Base-by-base conservation (phyloP, 2,888 invertebrate genomes). In the Cephus pulcher region DNA sequence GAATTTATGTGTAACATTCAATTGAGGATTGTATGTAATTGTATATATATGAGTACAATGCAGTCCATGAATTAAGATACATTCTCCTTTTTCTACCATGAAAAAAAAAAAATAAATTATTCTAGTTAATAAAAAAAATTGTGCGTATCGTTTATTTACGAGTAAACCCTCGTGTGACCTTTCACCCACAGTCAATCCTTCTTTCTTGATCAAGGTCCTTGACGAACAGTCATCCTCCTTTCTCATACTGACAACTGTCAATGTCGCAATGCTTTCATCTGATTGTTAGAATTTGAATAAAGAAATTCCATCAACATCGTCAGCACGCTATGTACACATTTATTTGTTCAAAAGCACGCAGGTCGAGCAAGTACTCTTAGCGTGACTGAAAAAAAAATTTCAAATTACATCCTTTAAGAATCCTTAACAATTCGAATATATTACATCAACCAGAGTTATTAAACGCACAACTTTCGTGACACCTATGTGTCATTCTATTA, bases 81-180 rank as follows among this genome's bases (percentile, higher is more conserved):
- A 91, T 91, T 91, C 91, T 91, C 90, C 90, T 90, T 91, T 91
- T 91, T 91, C 90, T 91, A 91, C 91, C 87, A 90, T 90, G 89
- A 90, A 89, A 89, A 78, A 89, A 69, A 69, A 85, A 90, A 90
- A 91, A 90, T 91, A 91, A 91, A 91, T 91, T 91, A 91, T 91
- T 91, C 91, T 91, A 91, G 91, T 91, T 91, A 91, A 91, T 91
- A 91, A 91, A 91, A 88, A 84, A 84, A 79, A 83, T 69, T 37
- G 79, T 84, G 80, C 84, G 83, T 80, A 81, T 84, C 78, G 71
- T 78, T 81, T 77, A 73, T 79, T 75, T 37, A 78, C 40, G 40
- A 56, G 40, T 15, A 2, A 56, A 56, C 23, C 40, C 40, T 40
- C 40, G 40, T 15, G 40, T 0, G 40, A 40, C 12, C 40, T 40